Evolutionary conservation across 1,140 invertebrate species (phyloP), one percentile per base, ranked within the genome.

Genomic region (Pararge aegeria): DNA sequence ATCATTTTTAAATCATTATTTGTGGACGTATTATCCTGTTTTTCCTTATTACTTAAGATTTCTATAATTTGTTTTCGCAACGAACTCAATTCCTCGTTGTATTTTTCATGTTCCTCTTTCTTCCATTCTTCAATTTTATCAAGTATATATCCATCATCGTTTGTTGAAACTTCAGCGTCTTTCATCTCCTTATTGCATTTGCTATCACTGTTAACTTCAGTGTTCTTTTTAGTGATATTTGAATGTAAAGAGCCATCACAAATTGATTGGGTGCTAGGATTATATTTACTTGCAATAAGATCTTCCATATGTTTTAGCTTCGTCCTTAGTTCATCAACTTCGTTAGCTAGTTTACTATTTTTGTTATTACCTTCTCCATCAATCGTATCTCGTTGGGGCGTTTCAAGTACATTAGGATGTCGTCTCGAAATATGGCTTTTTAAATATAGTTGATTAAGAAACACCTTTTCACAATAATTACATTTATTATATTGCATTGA

Each of bases 381-480:
- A 37, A 58, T 46, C 15, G 42, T 48, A 46, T 88, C 79, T 57
- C 66, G 86, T 70, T 85, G 67, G 18, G 81, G 76, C 19, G 69
- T 52, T 49, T 88, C 80, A 15, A 64, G 21, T 6, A 70, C 19
- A 58, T 83, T 80, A 7, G 69, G 48, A 69, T 93, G 92, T 19
- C 92, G 75, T 62, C 92, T 83, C 50, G 79, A 80, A 5, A 92
- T 77, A 68, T 93, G 92, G 37, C 91, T 86, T 78, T 89, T 78
- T 54, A 92, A 80, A 80, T 91, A 92, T 60, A 92, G 87, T 71
- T 92, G 90, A 65, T 91, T 91, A 48, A 92, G 70, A 75, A 93
- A 93, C 15, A 90, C 83, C 82, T 93, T 93, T 44, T 84, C 85
- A 64, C 92, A 93, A 64, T 87, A 83, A 46, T 59, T 70, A 68